phyloP scores from a whole-genome alignment of 2,797 vertebrate species.

The Hydrocynus forskahlii region DNA sequence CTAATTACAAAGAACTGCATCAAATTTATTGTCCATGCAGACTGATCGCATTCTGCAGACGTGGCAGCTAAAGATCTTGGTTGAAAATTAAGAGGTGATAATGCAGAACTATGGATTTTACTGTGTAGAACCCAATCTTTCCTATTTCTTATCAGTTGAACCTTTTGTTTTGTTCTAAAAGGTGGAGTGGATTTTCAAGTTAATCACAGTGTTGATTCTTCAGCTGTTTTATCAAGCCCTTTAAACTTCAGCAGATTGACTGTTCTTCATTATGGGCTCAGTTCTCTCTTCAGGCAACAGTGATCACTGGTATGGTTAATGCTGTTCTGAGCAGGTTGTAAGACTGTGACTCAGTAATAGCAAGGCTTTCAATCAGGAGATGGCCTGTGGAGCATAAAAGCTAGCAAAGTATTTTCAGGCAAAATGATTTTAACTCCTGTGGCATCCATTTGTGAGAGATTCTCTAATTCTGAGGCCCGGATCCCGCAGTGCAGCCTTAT shows the following conservation, averaged over 20 bases:
- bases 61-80: not conserved
- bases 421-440: not conserved
- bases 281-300: not conserved
- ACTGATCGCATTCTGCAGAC: not conserved
- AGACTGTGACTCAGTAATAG: slow-evolving; percentile 17
- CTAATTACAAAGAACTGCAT: too few species aligned
- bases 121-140: too few species aligned
- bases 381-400: not conserved
- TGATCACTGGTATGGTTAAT: not conserved
- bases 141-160: too few species aligned
- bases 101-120: not conserved
- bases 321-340: not conserved
- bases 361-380: not conserved
- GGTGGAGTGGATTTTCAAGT: not conserved
- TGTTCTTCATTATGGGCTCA: not conserved
- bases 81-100: not conserved
- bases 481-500: slow-evolving; percentile 14
- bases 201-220: not conserved
- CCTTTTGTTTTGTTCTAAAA: too few species aligned
- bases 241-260: not conserved
- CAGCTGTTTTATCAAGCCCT: not conserved
- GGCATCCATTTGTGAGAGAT: not conserved
- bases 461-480: not conserved
- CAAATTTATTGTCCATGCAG: not conserved
- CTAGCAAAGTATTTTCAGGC: slow-evolving; percentile 9